Base-by-base conservation (phyloP, 2,888 invertebrate genomes). In the Eueremaeus valkanovi region DNA sequence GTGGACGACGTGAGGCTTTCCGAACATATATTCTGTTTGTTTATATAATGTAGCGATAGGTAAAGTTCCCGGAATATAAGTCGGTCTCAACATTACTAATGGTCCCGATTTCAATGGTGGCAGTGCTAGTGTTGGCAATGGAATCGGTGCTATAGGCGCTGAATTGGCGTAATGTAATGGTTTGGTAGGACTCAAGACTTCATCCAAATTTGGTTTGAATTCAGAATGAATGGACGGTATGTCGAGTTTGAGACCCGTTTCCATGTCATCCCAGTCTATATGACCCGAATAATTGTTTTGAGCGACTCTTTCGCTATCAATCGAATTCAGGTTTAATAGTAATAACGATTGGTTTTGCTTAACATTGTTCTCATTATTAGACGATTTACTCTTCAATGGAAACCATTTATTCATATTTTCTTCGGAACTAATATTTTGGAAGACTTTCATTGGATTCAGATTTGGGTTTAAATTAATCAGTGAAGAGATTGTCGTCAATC, bases 21-120 rank as follows among this genome's bases (percentile, higher is more conserved):
- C 68, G 40, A 68, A 68, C 21, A 68, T 42, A 40, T 68, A 68
- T 40, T 68, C 42, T 1, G 68, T 68, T 68, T 68, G 68, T 24
- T 68, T 68, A 68, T 68, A 68, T 3, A 68, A 21, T n/a, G 68
- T 68, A 24, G 68, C 40, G 6, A 68, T 40, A 1, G 68, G 68
- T 36, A 68, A 24, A 21, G 68, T 40, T n/a, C 68, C 68, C 8
- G 68, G 40, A 40, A 42, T 68, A 40, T 68, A 42, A 11, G 36
- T 36, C 2, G 68, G 68, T 40, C 68, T 36, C 6, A 68, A 13
- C 24, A 68, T 9, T 1, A 68, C 24, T 24, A 68, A n/a, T 16
- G 40, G 68, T 0, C 24, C 68, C 3, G 68, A 3, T 8, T 36
- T 36, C 11, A 68, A 16, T 36, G 13, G 1, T 2, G 36, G 68